Evolutionary conservation across 2,888 invertebrate genomes (phyloP), one percentile per base, ranked within the genome.

Genomic region (Drosophila pegasa): DNA sequence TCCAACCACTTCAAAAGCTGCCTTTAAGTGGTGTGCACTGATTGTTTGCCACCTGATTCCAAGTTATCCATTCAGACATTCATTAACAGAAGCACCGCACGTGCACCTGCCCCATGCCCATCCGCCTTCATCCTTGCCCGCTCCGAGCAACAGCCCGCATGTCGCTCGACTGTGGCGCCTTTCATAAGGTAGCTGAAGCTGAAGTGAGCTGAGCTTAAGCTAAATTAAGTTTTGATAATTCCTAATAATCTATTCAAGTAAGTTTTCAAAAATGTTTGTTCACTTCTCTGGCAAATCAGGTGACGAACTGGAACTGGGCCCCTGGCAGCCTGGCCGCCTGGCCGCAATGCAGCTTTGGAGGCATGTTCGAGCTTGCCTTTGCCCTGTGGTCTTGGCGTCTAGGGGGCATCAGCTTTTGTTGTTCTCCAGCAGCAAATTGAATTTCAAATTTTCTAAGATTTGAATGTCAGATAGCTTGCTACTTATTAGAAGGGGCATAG

Each of bases 151-250:
- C 41, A 22, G 16, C 86, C 78, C 83, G 87, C 83, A 86, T 87
- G 7, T 50, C 65, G 8, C 27, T 6, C 55, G 50, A 35, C 45
- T 60, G 33, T 52, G 12, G 56, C 51, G 62, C 50, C 71, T 66
- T 74, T 76, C 60, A 56, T 67, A 60, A 73, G 40, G 60, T 41
- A 25, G 38, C 59, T 52, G 50, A 47, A 25, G 38, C 59, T 52
- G 50, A 41, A 56, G 57, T 55, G 63, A 58, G 29, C 66, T 22
- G 66, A 75, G 75, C 75, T 75, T 83, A 68, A 83, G 84, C 81
- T 81, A 87, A 90, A 88, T 88, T 89, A 90, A 89, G 89, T 88
- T 90, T 81, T 76, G 78, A 84, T 89, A 88, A 88, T 90, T 89
- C 89, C 87, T 79, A 89, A 90, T 88, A 88, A 90, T 90, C 88